Conservation (phyloP, 2,888 invertebrate species). For the Caenorhabditis auriculariae region DNA sequence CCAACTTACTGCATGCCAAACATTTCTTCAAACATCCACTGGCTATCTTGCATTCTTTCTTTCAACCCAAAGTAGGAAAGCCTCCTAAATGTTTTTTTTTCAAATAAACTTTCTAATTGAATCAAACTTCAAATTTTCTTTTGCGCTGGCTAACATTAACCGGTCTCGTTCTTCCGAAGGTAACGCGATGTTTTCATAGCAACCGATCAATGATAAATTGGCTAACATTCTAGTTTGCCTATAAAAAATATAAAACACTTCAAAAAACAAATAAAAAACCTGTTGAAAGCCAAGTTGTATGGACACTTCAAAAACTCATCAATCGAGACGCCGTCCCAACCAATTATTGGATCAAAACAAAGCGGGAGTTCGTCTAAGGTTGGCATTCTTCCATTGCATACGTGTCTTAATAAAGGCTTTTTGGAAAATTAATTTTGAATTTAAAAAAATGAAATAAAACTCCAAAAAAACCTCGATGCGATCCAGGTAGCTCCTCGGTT, state of each 20-base stretch:
- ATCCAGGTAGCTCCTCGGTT: conserved; percentile 71
- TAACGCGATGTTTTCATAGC: conserved; percentile 71
- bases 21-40: conserved; percentile 81
- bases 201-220: conserved; percentile 88
- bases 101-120: background rate
- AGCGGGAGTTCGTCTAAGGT: conserved; percentile 79
- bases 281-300: conserved; percentile 89
- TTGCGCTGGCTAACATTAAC: conserved; percentile 89
- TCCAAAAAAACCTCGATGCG: conserved; percentile 29
- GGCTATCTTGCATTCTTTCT: conserved; percentile 79
- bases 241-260: conserved; percentile 1
- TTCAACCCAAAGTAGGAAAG: conserved; percentile 98
- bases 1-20: conserved; percentile 75
- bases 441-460: background rate
- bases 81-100: conserved; percentile 62
- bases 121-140: conserved; percentile 66
- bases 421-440: conserved; percentile 6
- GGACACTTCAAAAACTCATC: conserved; percentile 88
- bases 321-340: conserved; percentile 78
- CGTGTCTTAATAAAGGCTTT: conserved; percentile 49
- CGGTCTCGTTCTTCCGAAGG: conserved; percentile 30
- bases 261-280: conserved; percentile 64
- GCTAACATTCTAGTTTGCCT: conserved; percentile 93
- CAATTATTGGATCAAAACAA: conserved; percentile 65
- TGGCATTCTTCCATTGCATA: conserved; percentile 69